These are phyloP conservation scores for Oceanodroma tethys DNA, from an alignment of 2,113 vertebrate genomes.

Conservation along the genomic window DNA sequence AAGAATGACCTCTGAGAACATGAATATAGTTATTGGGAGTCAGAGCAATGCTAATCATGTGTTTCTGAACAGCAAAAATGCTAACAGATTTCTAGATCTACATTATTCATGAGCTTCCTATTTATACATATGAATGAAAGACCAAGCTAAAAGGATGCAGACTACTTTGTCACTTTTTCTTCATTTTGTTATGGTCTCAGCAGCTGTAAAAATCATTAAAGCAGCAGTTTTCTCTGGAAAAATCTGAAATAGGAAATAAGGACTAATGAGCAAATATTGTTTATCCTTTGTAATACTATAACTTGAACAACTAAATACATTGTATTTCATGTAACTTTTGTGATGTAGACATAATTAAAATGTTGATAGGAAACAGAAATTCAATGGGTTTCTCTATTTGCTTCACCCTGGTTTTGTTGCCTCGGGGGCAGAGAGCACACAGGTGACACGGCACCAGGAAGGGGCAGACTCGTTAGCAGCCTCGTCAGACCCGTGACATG, in stretches of 20 bases:
- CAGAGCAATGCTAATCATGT: conserved; percentile 44
- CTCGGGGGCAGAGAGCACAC: fast-evolving
- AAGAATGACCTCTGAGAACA: conserved; percentile 51
- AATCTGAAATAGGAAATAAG: not conserved
- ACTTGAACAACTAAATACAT: not conserved
- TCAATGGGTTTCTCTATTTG: not conserved
- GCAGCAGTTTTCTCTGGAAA: conserved; percentile 7
- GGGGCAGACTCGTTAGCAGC: not conserved
- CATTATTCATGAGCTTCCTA: conserved; percentile 61
- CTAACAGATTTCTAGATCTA: conserved; percentile 39
- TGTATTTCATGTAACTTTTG: not conserved
- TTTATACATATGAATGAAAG: conserved; percentile 57
- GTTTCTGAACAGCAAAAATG: conserved; percentile 54
- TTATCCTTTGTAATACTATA: not conserved
- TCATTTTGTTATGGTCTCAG: not conserved
- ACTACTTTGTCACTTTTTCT: conserved; percentile 29
- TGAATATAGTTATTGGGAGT: conserved; percentile 14
- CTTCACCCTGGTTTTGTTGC: not conserved
- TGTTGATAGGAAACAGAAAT: not conserved
- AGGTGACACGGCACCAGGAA: fast-evolving
- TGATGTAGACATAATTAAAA: fast-evolving
- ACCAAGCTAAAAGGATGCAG: not conserved
- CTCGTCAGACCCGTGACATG: not conserved
- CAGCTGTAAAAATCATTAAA: conserved; percentile 50
- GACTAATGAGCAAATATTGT: not conserved